Evolutionary conservation across 2,888 invertebrate species (phyloP), one percentile per base, ranked within the genome.

Genomic region (Mimas tiliae): DNA sequence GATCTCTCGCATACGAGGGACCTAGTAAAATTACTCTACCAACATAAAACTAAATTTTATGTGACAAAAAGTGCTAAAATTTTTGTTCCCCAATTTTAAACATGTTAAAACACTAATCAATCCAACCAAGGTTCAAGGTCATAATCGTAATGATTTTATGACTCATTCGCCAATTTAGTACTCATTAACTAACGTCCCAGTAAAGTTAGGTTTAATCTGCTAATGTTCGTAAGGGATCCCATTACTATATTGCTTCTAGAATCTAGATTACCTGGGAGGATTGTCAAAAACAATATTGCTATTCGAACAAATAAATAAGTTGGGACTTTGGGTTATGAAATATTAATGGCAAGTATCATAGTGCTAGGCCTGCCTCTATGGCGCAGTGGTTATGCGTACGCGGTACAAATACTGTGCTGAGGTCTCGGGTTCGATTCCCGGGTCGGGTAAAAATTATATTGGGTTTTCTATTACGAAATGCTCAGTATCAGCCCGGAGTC

Each of bases 121-220:
- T 42, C 12, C 4, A 16, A 38, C 6, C 11, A 6, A 42, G 16
- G 0, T 50, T 19, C 6, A 19, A 19, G 11, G 38, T 38, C 38
- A 58, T 16, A 11, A 58, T 42, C 58, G 12, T 58, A 42, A 58
- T 58, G 12, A 19, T 58, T 58, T 58, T 38, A 58, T 38, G 38
- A 42, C 12, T 58, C 42, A 58, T 58, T 58, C 42, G 38, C 16
- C 38, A 8, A 55, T n/a, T 16, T 16, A 42, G 58, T 58, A 19
- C 50, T 50, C 42, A 38, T 42, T 42, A 58, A 58, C 6, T 12
- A 38, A 9, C 19, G 19, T 19, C 19, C 52, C 8, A 42, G 19
- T 19, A 50, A 38, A 58, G 19, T 38, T 55, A 16, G 16, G 12
- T 42, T 58, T 58, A 58, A 58, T 58, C 42, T 42, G 58, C 58